Conservation (phyloP, 2,113 vertebrate genomes). For the Malurus melanocephalus region DNA sequence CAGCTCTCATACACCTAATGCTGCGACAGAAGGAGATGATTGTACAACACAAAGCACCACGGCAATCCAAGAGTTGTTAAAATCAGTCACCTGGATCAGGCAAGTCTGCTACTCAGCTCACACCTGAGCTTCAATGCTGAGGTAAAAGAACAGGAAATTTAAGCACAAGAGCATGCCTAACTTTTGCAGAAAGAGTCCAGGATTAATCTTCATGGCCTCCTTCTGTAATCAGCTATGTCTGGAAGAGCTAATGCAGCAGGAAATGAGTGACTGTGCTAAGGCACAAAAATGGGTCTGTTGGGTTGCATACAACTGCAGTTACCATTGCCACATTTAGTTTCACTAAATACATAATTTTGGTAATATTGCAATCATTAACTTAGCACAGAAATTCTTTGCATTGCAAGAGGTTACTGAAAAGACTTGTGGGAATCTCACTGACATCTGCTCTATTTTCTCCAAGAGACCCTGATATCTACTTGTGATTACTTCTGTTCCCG, state of each 20-base stretch:
- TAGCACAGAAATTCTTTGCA: background rate
- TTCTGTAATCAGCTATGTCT: background rate
- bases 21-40: background rate
- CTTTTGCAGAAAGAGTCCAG: background rate
- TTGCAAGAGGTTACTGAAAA: background rate
- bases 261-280: background rate
- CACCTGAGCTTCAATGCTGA: background rate
- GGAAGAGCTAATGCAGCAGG: background rate
- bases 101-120: background rate
- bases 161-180: background rate
- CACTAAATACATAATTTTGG: background rate
- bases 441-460: conserved; percentile 10
- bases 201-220: background rate
- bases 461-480: background rate
- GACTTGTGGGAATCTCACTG: background rate
- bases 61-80: background rate
- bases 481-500: background rate
- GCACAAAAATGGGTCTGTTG: background rate
- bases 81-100: background rate
- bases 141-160: background rate
- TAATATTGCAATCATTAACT: background rate
- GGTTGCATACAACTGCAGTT: background rate
- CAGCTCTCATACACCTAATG: background rate
- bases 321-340: background rate
- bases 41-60: background rate